Evolutionary conservation across 2,888 invertebrate species (phyloP).

Genomic region (Oscheius sp.): DNA sequence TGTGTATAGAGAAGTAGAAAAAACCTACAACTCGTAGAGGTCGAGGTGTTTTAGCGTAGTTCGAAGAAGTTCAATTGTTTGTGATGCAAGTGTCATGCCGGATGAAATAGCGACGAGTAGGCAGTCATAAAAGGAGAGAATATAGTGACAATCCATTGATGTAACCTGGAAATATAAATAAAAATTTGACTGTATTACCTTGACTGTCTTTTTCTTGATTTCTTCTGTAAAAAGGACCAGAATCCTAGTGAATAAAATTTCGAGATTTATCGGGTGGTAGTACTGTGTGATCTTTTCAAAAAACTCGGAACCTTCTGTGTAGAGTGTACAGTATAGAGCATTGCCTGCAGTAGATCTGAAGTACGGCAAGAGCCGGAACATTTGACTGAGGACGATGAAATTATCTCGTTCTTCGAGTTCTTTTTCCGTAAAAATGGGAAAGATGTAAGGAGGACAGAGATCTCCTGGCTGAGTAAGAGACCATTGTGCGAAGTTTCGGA

Average conservation of each 20-base stretch:
- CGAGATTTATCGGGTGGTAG: not conserved
- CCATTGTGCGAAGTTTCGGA: slow-evolving; percentile 13
- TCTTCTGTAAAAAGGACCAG: slow-evolving; percentile 11
- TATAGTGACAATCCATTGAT: not conserved
- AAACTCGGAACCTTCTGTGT: not conserved
- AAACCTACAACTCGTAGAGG: slow-evolving; percentile 3
- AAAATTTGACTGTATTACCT: not conserved
- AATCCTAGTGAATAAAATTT: slow-evolving; percentile 5
- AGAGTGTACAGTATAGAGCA: not conserved
- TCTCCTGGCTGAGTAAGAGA: slow-evolving; percentile 9
- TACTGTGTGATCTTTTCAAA: not conserved
- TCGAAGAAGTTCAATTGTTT: slow-evolving; percentile 12
- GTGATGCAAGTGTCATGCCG: not conserved
- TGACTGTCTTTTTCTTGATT: not conserved
- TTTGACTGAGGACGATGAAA: slow-evolving; percentile 5
- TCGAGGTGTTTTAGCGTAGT: slow-evolving; percentile 2
- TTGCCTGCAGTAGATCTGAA: not conserved
- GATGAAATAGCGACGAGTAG: slow-evolving; percentile 10
- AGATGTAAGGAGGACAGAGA: slow-evolving; percentile 17
- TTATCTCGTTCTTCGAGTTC: slow-evolving; percentile 9
- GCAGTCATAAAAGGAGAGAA: slow-evolving; percentile 15
- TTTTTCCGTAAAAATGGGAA: slow-evolving; percentile 14
- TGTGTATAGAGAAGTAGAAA: not conserved
- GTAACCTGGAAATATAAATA: not conserved
- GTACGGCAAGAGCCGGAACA: slow-evolving; percentile 23